Percentiles rank a stretch among this genome's conserved stretches.
These are phyloP conservation scores for Meghimatium bilineatum DNA, from an alignment of 2,888 invertebrate genomes.

Conservation along the genomic window DNA sequence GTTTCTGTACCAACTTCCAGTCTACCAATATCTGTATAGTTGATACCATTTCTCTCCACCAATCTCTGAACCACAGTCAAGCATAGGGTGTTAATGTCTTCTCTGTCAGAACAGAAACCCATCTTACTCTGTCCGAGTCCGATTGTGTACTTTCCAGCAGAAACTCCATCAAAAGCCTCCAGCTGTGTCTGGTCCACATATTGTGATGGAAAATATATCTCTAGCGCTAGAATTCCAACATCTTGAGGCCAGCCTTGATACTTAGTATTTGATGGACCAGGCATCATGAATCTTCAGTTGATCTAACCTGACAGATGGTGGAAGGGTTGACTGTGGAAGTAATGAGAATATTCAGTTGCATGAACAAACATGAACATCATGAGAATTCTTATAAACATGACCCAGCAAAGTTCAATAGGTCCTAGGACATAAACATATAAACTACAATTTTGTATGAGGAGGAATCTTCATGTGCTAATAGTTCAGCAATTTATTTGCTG, in stretches of 20 bases:
- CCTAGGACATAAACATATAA: no score
- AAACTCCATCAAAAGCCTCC: constrained; percentile 82
- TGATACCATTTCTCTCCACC: constrained; percentile 87
- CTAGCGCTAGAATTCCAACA: constrained; percentile 95
- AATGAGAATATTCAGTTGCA: no score
- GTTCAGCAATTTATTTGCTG: no score
- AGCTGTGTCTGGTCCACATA: constrained; percentile 96
- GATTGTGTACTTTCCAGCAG: constrained; percentile 93
- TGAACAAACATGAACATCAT: no score
- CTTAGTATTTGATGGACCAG: constrained; percentile 54
- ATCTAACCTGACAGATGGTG: not conserved
- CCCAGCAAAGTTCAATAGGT: no score
- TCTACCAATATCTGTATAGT: constrained; percentile 89
- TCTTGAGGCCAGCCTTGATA: constrained; percentile 78
- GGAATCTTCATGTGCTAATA: no score
- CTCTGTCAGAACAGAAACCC: constrained; percentile 97
- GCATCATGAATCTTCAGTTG: constrained; percentile 54
- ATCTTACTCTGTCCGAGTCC: constrained; percentile 96
- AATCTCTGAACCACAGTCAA: constrained; percentile 92
- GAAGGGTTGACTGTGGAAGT: not conserved
- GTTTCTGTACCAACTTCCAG: constrained; percentile 99
- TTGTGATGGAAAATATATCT: constrained; percentile 94
- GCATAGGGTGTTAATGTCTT: constrained; percentile 97
- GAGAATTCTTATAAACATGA: no score
- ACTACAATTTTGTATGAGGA: no score